Evolutionary conservation across 2,797 vertebrate genomes (phyloP), one percentile per base, ranked within the genome.

Genomic region (Enteromius trimaculatus): DNA sequence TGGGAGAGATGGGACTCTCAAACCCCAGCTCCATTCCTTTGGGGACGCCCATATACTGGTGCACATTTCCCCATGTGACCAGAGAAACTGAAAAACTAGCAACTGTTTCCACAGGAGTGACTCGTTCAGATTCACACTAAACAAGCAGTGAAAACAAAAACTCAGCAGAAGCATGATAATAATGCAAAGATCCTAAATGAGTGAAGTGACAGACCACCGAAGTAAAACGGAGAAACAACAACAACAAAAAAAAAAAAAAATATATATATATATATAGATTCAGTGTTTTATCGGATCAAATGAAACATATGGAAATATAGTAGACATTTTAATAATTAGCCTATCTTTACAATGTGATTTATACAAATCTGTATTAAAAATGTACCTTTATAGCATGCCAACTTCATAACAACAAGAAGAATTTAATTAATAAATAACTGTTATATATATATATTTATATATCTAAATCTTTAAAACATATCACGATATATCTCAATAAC

Each of bases 1-100:
- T 86, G 81, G 90, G 86, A 86, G 85, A 88, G 85, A 83, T 89
- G 90, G 91, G 91, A 86, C 86, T 91, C 92, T 92, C 90, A 91
- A 93, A 92, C 7, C 39, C 23, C 58, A 64, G 88, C 91, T 86
- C 62, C 88, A 88, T 88, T 93, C 91, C 93, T 93, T 91, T 88
- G 82, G 92, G 92, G 91, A 93, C 53, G 26, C 66, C 58, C 31
- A 79, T 86, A 69, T 90, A 88, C 92, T 86, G 88, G 89, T 89
- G 90, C 90, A 89, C 90, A 87, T 83, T 86, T 87, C 92, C 92
- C 93, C 92, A 89, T 90, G 92, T 93, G 93, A 93, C 90, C 84
- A 44, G 64, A 72, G 26, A 75, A 53, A 75, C 19, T 1, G 42
- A n/a, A 64, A 51, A 86, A 66, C 62, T 66, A 71, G 37, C 58